A percentile compares a stretch with the other conserved stretches of the same genome.
phyloP scores from a whole-genome alignment of 2,888 invertebrate species.

The Taenaris catops region DNA sequence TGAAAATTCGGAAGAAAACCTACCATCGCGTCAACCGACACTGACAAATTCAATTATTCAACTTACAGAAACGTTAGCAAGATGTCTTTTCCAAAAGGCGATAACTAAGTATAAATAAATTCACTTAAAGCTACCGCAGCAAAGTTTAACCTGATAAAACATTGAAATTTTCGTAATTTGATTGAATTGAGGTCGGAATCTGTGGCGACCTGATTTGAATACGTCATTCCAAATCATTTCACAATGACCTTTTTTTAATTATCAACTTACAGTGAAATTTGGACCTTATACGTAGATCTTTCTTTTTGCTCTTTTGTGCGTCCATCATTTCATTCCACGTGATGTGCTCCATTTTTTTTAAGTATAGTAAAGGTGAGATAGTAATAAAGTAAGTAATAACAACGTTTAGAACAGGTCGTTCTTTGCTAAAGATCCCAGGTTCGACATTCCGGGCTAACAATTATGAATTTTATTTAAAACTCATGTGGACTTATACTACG shows the following conservation, averaged over 20 bases:
- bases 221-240: constrained; percentile 65
- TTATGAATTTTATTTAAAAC: no score
- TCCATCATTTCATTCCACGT: no score
- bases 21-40: constrained; percentile 72
- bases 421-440: no score
- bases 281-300: no score
- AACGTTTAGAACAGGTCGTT: no score
- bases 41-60: constrained; percentile 79
- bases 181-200: constrained; percentile 65
- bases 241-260: constrained; percentile 22
- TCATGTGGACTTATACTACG: no score
- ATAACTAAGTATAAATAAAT: constrained; percentile 79
- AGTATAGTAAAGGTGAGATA: no score
- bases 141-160: constrained; percentile 78
- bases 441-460: no score
- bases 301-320: no score
- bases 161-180: constrained; percentile 74
- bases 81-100: constrained; percentile 73
- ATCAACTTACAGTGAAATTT: not conserved
- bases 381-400: no score
- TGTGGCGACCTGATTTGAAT: constrained; percentile 64
- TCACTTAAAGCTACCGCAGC: constrained; percentile 74
- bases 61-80: constrained; percentile 76
- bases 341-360: no score
- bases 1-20: constrained; percentile 68